phyloP scores from a whole-genome alignment of 2,797 vertebrate species.

The Channa striata region DNA sequence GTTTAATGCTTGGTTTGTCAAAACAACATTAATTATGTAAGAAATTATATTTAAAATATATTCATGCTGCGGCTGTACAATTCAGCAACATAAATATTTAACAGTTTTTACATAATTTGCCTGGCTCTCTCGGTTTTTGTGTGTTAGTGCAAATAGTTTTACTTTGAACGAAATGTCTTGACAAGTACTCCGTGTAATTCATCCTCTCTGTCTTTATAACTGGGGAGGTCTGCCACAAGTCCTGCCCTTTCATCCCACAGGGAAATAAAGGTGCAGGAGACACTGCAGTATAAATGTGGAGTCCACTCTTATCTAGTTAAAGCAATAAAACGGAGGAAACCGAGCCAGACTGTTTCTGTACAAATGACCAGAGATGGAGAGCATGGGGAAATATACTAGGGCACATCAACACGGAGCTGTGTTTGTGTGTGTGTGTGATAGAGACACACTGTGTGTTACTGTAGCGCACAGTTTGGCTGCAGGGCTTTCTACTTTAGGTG shows the following conservation, averaged over 20 bases:
- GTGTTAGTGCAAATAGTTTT: slow-evolving; percentile 10
- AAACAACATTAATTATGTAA: too few relatives aligned
- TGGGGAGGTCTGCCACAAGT: slow-evolving; percentile 15
- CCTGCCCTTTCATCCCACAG: slow-evolving; percentile 33
- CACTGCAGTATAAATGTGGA: slow-evolving; percentile 34
- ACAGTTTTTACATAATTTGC: not conserved
- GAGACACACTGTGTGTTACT: slow-evolving; percentile 18
- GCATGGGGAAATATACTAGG: slow-evolving; percentile 66
- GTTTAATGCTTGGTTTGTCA: too few relatives aligned
- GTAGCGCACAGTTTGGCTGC: slow-evolving; percentile 10
- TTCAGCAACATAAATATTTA: slow-evolving; percentile 16
- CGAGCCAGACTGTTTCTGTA: slow-evolving; percentile 62
- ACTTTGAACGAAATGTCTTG: slow-evolving; percentile 10
- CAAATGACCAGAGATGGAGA: slow-evolving; percentile 64
- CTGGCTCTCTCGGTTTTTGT: not conserved
- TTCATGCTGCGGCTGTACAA: not conserved
- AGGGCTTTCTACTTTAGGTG: not conserved
- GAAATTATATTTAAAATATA: not conserved
- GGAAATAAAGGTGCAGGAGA: slow-evolving; percentile 68
- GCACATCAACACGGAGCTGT: slow-evolving; percentile 25
- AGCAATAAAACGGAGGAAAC: slow-evolving; percentile 71
- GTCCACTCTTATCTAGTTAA: slow-evolving; percentile 66
- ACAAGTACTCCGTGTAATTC: slow-evolving; percentile 29
- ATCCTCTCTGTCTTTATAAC: slow-evolving; percentile 51
- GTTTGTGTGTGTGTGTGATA: slow-evolving; percentile 6